Conservation (phyloP, 2,797 vertebrate species). For the Karalla daura region DNA sequence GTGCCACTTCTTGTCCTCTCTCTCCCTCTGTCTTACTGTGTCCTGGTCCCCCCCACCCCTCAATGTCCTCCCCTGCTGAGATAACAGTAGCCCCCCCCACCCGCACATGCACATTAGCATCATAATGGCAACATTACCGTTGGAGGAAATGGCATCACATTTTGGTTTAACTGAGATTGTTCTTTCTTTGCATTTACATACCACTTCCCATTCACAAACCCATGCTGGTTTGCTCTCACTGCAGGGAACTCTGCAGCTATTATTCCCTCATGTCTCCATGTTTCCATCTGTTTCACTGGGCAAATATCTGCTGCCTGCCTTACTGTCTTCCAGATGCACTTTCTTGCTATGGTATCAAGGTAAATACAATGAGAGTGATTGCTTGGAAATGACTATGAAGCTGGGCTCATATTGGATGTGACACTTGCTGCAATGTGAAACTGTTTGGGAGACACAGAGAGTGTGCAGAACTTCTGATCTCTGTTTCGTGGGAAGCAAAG, state of each 20-base stretch:
- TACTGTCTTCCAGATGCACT: conserved; percentile 39
- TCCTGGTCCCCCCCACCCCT: conserved; percentile 12
- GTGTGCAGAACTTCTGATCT: not conserved
- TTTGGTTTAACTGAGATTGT: conserved; percentile 55
- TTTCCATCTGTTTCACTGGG: conserved; percentile 38
- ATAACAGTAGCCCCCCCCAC: conserved; percentile 61
- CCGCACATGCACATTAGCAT: conserved; percentile 70
- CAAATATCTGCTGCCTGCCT: conserved; percentile 28
- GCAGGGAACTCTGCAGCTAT: conserved; percentile 30
- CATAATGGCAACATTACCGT: conserved; percentile 70
- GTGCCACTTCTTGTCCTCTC: conserved; percentile 34
- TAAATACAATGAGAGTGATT: conserved; percentile 23
- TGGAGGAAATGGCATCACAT: conserved; percentile 63
- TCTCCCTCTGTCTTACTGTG: conserved; percentile 34
- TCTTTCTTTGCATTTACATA: conserved; percentile 68
- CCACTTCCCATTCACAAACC: conserved; percentile 52
- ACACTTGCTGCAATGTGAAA: conserved; percentile 8
- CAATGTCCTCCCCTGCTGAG: conserved; percentile 45
- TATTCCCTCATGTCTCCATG: conserved; percentile 31
- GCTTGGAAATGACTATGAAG: conserved; percentile 8
- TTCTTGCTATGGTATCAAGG: conserved; percentile 24
- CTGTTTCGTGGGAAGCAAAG: not conserved
- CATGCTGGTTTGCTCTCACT: conserved; percentile 57
- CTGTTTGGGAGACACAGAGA: not conserved
- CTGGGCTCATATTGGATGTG: conserved; percentile 13